phyloP scores from a whole-genome alignment of 2,888 invertebrate species.

The Tridacna gigas region DNA sequence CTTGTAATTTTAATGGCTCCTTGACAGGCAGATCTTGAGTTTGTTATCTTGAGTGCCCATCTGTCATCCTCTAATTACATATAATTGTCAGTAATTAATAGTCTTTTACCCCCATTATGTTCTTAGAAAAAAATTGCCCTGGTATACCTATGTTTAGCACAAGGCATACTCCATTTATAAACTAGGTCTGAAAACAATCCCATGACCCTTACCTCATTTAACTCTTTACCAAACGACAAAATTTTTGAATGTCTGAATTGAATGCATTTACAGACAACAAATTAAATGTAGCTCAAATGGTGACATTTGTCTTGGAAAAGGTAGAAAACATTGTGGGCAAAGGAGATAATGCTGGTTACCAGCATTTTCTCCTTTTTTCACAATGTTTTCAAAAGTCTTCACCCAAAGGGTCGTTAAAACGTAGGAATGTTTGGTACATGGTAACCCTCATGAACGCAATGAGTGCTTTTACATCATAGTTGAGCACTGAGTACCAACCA shows the following conservation, averaged over 20 bases:
- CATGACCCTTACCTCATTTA: background rate
- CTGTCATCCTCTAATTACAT: conserved; percentile 18
- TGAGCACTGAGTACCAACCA: no score
- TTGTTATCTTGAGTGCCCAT: background rate
- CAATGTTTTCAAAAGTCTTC: background rate
- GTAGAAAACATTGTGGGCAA: background rate
- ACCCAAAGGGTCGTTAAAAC: no score
- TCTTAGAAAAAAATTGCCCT: background rate
- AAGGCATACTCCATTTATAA: no score
- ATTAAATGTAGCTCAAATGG: background rate
- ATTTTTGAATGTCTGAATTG: background rate
- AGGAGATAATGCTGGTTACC: background rate
- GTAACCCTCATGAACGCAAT: no score
- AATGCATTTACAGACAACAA: background rate
- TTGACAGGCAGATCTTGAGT: conserved; percentile 2
- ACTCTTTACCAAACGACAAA: background rate
- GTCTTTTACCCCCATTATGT: conserved; percentile 5
- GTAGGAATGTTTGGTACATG: no score
- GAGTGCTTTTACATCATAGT: no score
- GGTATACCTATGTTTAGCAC: no score
- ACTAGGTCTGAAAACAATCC: no score
- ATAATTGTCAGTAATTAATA: conserved; percentile 23
- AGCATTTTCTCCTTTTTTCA: background rate
- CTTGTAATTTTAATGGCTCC: background rate
- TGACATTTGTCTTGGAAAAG: background rate